A percentile compares a stretch with the other conserved stretches of the same genome.
Conservation (phyloP, 1,140 invertebrate genomes). For the Drosophila tristis region DNA sequence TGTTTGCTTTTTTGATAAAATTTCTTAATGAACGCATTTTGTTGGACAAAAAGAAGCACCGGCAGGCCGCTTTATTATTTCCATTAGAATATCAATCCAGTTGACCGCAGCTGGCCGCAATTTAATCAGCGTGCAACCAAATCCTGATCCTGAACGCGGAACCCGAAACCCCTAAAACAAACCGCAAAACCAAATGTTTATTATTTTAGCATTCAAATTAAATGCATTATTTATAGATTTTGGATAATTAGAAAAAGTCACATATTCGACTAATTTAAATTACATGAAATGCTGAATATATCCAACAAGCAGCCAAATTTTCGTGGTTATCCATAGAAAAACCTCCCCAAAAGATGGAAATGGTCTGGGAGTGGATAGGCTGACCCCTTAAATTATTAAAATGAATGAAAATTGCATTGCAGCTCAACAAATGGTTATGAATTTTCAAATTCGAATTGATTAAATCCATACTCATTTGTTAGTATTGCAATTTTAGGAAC, state of each 20-base stretch:
- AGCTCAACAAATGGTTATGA: slow-evolving; percentile 38
- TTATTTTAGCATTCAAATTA: slow-evolving; percentile 77
- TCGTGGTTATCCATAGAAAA: slow-evolving; percentile 22
- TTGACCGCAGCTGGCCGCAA: slow-evolving; percentile 36
- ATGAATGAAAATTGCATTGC: slow-evolving; percentile 66
- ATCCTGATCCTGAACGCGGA: background rate
- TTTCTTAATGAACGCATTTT: background rate
- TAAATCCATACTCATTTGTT: slow-evolving; percentile 22
- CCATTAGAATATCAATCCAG: slow-evolving; percentile 9
- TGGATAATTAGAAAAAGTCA: slow-evolving; percentile 59
- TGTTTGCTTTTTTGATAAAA: too few species aligned
- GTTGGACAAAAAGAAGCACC: slow-evolving; percentile 1
- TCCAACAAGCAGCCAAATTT: slow-evolving; percentile 32
- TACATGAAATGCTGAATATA: slow-evolving; percentile 57
- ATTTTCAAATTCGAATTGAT: slow-evolving; percentile 26
- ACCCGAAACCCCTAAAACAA: slow-evolving; percentile 36
- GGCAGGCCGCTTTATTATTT: slow-evolving; percentile 4
- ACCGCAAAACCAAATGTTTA: slow-evolving; percentile 74
- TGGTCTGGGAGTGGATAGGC: background rate
- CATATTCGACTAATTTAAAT: slow-evolving; percentile 53
- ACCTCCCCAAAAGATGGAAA: background rate
- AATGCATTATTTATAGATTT: slow-evolving; percentile 78
- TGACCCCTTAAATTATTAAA: slow-evolving; percentile 54
- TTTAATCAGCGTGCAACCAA: slow-evolving; percentile 65
- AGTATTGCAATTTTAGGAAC: slow-evolving; percentile 17